Evolutionary conservation across 2,113 vertebrate genomes (phyloP).

Genomic region (Chlamydotis undulata): DNA sequence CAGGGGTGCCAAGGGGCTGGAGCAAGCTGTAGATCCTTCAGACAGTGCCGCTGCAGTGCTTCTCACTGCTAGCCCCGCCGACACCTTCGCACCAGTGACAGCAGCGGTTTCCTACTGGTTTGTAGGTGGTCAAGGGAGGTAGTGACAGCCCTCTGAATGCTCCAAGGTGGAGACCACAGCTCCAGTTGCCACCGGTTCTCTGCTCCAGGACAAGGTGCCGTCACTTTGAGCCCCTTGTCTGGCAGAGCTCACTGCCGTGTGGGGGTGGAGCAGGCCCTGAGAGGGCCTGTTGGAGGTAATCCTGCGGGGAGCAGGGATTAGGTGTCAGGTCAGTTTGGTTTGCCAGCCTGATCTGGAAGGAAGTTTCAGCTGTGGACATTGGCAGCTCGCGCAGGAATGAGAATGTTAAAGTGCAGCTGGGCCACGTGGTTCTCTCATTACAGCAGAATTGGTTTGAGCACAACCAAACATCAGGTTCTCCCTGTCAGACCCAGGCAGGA

Average conservation of each 20-base stretch:
- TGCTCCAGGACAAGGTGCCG: not conserved
- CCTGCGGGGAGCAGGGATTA: not conserved
- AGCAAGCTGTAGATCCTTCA: not conserved
- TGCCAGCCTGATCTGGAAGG: not conserved
- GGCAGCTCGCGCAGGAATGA: not conserved
- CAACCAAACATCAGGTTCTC: not conserved
- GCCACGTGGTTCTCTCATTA: not conserved
- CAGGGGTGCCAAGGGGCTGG: not conserved
- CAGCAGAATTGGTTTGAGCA: not conserved
- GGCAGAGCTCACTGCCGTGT: not conserved
- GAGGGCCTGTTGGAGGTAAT: not conserved
- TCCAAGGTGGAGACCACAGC: not conserved
- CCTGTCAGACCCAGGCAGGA: not conserved
- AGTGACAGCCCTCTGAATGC: not conserved
- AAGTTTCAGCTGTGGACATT: not conserved
- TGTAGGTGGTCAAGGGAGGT: not conserved
- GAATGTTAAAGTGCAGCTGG: constrained; percentile 38
- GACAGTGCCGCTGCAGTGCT: not conserved
- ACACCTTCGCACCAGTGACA: not conserved
- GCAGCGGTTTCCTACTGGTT: not conserved
- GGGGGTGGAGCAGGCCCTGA: not conserved
- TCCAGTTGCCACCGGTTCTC: not conserved
- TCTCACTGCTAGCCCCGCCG: fast-evolving
- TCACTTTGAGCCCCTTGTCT: not conserved
- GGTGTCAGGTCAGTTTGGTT: constrained; percentile 8